A percentile compares a stretch with the other conserved stretches of the same genome.
Evolutionary conservation across 2,113 vertebrate species (phyloP).

Genomic region (Bettongia penicillata): DNA sequence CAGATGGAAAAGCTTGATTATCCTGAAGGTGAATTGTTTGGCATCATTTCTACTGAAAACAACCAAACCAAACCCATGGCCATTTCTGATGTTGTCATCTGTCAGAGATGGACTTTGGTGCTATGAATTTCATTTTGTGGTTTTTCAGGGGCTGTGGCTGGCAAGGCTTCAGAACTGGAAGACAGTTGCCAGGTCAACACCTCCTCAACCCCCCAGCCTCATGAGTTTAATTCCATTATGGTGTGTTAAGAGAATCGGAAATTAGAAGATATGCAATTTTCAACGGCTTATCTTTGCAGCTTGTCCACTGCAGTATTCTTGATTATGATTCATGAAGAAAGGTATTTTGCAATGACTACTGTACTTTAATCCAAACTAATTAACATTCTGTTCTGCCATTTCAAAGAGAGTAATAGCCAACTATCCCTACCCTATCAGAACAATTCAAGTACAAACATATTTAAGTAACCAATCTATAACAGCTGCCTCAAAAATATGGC

Average conservation of each 20-base stretch:
- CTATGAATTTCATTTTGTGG: neutral
- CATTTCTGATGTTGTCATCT: neutral
- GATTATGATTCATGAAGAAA: neutral
- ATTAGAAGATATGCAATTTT: neutral
- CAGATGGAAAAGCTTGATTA: neutral
- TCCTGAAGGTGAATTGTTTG: neutral
- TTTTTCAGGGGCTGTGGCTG: neutral
- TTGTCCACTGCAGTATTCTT: neutral
- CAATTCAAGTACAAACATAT: neutral
- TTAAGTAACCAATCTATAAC: neutral
- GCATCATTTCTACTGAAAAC: neutral
- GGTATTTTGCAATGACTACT: neutral
- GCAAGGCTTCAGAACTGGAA: neutral
- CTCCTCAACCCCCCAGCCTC: neutral
- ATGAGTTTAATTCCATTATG: neutral
- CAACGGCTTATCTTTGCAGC: neutral
- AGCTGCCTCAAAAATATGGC: neutral
- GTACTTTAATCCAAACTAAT: neutral
- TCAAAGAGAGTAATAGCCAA: neutral
- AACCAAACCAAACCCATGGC: neutral
- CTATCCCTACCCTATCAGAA: neutral
- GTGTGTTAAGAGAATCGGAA: neutral
- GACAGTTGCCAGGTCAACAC: neutral
- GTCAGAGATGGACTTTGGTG: neutral
- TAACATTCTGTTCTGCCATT: neutral